Percentiles rank a stretch among this genome's conserved stretches.
Conservation (phyloP, 2,113 vertebrate species). For the Sapayoa aenigma region DNA sequence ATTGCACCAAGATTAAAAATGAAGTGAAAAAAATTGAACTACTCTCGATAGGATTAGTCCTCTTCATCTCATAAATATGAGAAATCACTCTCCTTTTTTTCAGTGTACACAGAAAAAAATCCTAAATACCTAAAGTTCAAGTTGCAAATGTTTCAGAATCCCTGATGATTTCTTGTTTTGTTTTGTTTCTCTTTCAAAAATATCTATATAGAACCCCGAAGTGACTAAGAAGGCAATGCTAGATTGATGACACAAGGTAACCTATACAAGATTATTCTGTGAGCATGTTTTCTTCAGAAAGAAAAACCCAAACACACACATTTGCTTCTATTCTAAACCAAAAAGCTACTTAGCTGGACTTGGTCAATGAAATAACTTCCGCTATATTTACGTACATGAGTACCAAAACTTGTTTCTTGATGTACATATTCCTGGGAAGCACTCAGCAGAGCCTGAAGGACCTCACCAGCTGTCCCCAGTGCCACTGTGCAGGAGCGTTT, state of each 20-base stretch:
- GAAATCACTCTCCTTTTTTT: slow-evolving; percentile 9
- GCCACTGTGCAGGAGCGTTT: neutral
- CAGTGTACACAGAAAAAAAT: neutral
- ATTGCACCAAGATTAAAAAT: slow-evolving; percentile 17
- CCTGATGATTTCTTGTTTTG: neutral
- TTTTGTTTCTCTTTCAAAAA: neutral
- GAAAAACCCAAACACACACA: neutral
- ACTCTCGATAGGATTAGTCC: slow-evolving; percentile 3
- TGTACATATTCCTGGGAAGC: neutral
- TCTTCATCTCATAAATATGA: slow-evolving; percentile 21
- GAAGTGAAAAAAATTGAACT: neutral
- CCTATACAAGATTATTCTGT: neutral
- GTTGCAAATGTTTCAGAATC: neutral
- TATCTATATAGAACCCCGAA: neutral
- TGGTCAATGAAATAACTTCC: neutral
- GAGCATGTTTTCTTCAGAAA: neutral
- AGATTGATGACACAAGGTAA: neutral
- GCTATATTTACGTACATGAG: neutral
- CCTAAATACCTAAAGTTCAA: slow-evolving; percentile 4
- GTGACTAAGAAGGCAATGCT: neutral
- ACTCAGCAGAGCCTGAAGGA: neutral
- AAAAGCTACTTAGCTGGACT: neutral
- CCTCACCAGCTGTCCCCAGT: neutral
- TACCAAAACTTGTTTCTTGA: neutral
- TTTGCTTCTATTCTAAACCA: neutral